Percentiles rank a stretch among this genome's conserved stretches.
Evolutionary conservation across 1,140 invertebrate genomes (phyloP).

Genomic region (Heliconius himera): DNA sequence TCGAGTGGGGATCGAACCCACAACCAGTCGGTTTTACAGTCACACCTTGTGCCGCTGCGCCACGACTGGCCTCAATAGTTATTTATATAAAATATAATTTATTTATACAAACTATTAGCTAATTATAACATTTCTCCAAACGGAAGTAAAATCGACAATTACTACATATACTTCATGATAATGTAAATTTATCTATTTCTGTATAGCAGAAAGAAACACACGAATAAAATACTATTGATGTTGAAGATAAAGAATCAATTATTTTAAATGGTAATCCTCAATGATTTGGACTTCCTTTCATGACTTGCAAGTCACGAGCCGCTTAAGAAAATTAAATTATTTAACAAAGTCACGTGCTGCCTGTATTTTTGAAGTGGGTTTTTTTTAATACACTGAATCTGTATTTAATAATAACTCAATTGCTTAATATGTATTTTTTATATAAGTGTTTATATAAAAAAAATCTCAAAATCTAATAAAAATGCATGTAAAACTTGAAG

Average conservation of each 20-base stretch:
- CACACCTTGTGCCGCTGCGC: too few relatives aligned
- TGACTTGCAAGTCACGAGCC: conserved; percentile 12
- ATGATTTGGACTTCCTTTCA: neutral
- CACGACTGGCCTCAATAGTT: too few relatives aligned
- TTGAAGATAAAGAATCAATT: conserved; percentile 9
- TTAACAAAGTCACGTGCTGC: neutral
- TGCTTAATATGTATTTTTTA: neutral
- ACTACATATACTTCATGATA: neutral
- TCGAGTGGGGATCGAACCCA: too few relatives aligned
- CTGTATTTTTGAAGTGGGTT: neutral
- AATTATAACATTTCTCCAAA: too few relatives aligned
- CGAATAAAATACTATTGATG: neutral
- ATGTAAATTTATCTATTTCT: neutral
- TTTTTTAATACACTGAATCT: neutral
- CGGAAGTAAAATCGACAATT: too few relatives aligned
- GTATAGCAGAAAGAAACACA: neutral
- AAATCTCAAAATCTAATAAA: too few relatives aligned
- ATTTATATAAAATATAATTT: too few relatives aligned
- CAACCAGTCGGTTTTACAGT: too few relatives aligned
- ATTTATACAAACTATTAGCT: too few relatives aligned
- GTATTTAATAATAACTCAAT: neutral
- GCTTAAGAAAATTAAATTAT: conserved; percentile 10
- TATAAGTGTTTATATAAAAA: neutral
- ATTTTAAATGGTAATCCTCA: neutral
- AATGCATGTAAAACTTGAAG: too few relatives aligned